Conservation (phyloP, 2,888 invertebrate genomes). For the Erynnis tages region DNA sequence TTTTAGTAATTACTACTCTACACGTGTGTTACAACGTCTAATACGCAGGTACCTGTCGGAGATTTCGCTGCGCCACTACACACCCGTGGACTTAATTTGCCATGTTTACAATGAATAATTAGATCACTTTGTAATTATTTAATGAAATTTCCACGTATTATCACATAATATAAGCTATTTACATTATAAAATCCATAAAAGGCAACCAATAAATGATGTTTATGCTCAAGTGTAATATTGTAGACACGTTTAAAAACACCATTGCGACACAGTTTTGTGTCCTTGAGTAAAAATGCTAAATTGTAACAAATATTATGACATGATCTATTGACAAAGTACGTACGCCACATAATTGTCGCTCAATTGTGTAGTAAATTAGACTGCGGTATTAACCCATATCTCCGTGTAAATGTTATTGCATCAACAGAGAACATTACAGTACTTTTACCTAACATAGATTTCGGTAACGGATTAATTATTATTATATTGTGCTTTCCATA, state of each 20-base stretch:
- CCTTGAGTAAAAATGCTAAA: slow-evolving; percentile 19
- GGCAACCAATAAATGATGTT: no score
- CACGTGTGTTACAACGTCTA: slow-evolving; percentile 43
- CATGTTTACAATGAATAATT: slow-evolving; percentile 42
- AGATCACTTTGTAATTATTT: slow-evolving; percentile 39
- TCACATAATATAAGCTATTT: no score
- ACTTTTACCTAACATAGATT: no score
- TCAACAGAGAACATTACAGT: no score
- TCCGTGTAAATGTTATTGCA: not conserved
- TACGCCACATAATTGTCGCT: slow-evolving; percentile 13
- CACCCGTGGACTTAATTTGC: slow-evolving; percentile 65
- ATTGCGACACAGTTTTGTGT: not conserved
- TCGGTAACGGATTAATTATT: no score
- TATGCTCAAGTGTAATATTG: no score
- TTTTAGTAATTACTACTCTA: slow-evolving; percentile 35
- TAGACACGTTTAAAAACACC: not conserved
- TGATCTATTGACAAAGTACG: slow-evolving; percentile 13
- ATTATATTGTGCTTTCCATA: no score
- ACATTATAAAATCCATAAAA: no score
- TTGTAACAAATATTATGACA: slow-evolving; percentile 7
- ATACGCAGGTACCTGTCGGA: slow-evolving; percentile 44
- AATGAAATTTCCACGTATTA: not conserved
- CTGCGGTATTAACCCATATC: not conserved
- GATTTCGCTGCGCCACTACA: slow-evolving; percentile 51
- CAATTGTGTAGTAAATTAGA: slow-evolving; percentile 18